phyloP scores from a whole-genome alignment of 2,113 vertebrate species.

The Picathartes gymnocephalus region DNA sequence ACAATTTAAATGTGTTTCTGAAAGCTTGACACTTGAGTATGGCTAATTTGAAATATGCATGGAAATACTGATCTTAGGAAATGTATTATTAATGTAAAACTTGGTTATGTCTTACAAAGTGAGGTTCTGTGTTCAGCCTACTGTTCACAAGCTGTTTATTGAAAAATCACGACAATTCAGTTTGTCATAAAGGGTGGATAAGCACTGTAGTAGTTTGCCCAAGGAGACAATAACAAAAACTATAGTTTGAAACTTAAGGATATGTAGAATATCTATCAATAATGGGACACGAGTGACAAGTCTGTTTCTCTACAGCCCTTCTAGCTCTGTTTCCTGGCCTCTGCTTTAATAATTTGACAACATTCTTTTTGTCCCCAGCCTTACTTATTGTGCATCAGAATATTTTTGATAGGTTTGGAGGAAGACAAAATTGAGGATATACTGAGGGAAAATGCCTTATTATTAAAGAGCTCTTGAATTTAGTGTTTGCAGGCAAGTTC shows the following conservation, averaged over 20 bases:
- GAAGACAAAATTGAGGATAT: neutral
- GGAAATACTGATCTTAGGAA: neutral
- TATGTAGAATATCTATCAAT: neutral
- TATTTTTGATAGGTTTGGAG: neutral
- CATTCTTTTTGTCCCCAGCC: neutral
- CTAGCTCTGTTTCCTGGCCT: neutral
- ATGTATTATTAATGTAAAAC: neutral
- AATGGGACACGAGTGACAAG: neutral
- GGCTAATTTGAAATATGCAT: neutral
- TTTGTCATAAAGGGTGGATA: neutral
- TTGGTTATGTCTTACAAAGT: neutral
- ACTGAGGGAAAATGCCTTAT: neutral
- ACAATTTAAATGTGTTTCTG: neutral
- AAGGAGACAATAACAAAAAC: neutral
- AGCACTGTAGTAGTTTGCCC: neutral
- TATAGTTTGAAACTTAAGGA: neutral
- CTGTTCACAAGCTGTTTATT: neutral
- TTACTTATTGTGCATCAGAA: neutral
- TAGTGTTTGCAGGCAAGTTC: neutral
- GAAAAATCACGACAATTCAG: neutral
- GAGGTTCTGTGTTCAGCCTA: neutral
- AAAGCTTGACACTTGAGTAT: neutral
- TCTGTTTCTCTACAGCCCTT: neutral
- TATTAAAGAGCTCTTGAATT: neutral
- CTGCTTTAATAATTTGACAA: neutral